Evolutionary conservation across 92 coral and sea anemone species (phyloP).

Genomic region (Umimayanthus kanabou): DNA sequence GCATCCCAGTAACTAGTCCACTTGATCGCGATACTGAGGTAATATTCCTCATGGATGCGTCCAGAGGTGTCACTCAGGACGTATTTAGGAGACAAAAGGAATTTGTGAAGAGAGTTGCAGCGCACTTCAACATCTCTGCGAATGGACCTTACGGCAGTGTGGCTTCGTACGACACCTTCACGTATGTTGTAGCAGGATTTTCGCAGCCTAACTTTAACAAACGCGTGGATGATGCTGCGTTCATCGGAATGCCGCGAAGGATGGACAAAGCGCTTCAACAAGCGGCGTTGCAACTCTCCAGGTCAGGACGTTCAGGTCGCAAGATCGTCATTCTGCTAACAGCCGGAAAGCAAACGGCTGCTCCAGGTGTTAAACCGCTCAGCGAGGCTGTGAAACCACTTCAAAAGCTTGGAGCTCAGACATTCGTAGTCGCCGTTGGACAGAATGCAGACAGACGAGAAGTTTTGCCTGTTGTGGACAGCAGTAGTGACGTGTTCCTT

Average conservation of each 20-base stretch:
- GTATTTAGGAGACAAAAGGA: conserved; percentile 77
- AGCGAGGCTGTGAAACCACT: conserved; percentile 63
- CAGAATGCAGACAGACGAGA: conserved; percentile 49
- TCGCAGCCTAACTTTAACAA: conserved; percentile 45
- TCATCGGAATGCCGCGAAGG: conserved; percentile 43
- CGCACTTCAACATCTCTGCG: conserved; percentile 58
- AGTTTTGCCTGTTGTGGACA: conserved; percentile 53
- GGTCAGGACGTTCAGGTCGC: conserved; percentile 43
- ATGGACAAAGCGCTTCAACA: conserved; percentile 16
- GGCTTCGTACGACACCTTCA: conserved; percentile 52
- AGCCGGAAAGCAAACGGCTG: conserved; percentile 50
- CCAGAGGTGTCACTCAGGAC: conserved; percentile 58
- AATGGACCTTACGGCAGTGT: conserved; percentile 64
- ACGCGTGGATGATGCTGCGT: conserved; percentile 49
- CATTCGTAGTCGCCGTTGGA: conserved; percentile 76
- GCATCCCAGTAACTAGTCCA: conserved; percentile 26
- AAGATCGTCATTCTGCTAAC: conserved; percentile 54
- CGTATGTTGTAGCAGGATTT: conserved; percentile 53
- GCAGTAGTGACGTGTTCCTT: conserved; percentile 58
- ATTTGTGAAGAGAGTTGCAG: conserved; percentile 67
- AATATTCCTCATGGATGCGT: conserved; percentile 79
- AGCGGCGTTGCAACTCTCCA: conserved; percentile 19
- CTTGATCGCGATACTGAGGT: conserved; percentile 59
- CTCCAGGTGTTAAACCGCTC: conserved; percentile 31
- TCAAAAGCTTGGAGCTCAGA: conserved; percentile 56